Conservation (phyloP, 2,113 vertebrate species). For the Ciconia boyciana region DNA sequence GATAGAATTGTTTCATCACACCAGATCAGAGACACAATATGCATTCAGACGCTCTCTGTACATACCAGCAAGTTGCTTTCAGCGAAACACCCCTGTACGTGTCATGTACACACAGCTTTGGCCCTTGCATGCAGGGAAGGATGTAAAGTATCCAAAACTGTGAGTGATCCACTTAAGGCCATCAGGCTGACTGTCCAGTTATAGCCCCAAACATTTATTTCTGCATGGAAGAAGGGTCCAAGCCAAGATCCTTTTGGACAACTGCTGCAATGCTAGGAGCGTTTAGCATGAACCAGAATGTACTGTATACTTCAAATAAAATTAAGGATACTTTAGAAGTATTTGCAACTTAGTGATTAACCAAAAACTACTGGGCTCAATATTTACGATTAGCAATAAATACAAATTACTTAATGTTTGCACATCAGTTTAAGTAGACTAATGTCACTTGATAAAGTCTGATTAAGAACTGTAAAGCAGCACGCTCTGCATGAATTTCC, state of each 20-base stretch:
- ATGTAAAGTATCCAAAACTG: neutral
- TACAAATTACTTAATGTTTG: conserved; percentile 24
- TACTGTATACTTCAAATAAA: conserved; percentile 28
- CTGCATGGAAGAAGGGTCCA: neutral
- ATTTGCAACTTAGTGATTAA: conserved; percentile 26
- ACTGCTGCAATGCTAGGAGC: neutral
- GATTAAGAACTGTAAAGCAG: neutral
- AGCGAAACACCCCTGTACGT: neutral
- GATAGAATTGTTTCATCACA: neutral
- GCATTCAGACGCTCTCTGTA: accelerated
- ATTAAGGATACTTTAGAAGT: neutral
- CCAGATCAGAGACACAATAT: neutral
- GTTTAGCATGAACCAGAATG: neutral
- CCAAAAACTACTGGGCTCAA: conserved; percentile 25
- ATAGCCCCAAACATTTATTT: neutral
- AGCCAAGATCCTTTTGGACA: neutral
- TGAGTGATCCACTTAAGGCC: neutral
- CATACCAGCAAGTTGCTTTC: neutral
- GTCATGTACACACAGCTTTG: neutral
- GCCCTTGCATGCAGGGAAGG: neutral
- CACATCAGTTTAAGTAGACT: neutral
- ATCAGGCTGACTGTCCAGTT: neutral
- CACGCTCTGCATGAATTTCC: neutral
- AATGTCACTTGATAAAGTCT: neutral
- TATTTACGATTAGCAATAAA: conserved; percentile 53